Conservation (phyloP, 2,888 invertebrate species). For the Furcula furcula region DNA sequence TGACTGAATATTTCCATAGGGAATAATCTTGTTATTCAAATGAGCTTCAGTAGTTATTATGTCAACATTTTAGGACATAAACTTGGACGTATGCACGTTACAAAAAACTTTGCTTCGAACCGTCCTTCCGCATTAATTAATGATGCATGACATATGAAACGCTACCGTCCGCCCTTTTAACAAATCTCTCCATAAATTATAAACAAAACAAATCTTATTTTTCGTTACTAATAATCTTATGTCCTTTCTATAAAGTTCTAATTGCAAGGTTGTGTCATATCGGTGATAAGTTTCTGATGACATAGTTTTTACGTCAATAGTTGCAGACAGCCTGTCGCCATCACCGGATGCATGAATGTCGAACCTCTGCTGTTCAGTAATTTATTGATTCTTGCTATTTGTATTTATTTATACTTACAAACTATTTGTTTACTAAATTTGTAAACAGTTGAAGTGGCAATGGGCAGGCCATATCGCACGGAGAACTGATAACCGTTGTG, state of each 20-base stretch:
- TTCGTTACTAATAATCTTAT: constrained; percentile 12
- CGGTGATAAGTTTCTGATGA: constrained; percentile 26
- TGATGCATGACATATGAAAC: constrained; percentile 60
- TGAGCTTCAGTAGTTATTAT: neutral
- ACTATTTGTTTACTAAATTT: too few relatives aligned
- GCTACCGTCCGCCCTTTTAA: constrained; percentile 54
- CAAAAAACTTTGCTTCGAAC: too few relatives aligned
- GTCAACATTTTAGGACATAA: neutral
- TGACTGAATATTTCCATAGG: too few relatives aligned
- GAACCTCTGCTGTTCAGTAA: constrained; percentile 4
- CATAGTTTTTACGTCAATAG: constrained; percentile 32
- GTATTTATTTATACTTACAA: too few relatives aligned
- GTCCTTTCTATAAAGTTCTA: constrained; percentile 18
- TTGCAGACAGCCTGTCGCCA: constrained; percentile 64
- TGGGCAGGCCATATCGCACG: too few relatives aligned
- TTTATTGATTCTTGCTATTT: neutral
- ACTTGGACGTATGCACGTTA: neutral
- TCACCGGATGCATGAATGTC: constrained; percentile 44
- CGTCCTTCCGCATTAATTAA: constrained; percentile 46
- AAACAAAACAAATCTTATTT: constrained; percentile 15
- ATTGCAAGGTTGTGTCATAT: constrained; percentile 8
- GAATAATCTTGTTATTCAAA: too few relatives aligned
- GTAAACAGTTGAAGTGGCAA: too few relatives aligned
- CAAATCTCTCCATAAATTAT: constrained; percentile 55
- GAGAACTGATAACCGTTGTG: too few relatives aligned